Evolutionary conservation across 1,140 invertebrate genomes (phyloP), one percentile per base, ranked within the genome.

Genomic region (Pomacea maculata): DNA sequence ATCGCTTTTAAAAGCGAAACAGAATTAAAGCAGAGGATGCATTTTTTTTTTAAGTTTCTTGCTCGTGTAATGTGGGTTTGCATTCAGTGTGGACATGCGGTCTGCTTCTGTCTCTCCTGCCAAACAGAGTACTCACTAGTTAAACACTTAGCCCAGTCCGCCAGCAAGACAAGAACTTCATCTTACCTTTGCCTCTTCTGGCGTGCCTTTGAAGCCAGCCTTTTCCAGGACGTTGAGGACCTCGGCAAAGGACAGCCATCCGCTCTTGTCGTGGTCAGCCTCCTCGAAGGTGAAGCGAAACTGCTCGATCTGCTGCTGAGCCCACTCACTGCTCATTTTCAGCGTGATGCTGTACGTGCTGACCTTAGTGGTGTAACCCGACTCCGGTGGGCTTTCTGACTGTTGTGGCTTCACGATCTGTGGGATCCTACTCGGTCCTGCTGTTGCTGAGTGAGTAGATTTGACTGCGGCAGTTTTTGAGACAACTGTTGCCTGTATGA

Each of bases 191-290:
- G 86, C 83, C 25, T 88, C 84, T 0, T 85, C 85, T 19, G 85
- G 79, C 21, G 71, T 84, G 15, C 88, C 88, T 55, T 85, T 87
- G 80, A 87, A 89, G 17, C 88, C 88, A 0, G 83, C 75, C 9
- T 86, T 84, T 19, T 72, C 71, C 19, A 89, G 75, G 52, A 88
- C 83, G 15, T 82, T 57, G 2, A 76, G 64, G 4, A 89, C 85
- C 80, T 89, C 88, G 10, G 67, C 61, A 67, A 87, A 84, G 2
- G 85, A 83, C 67, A 89, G 81, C 12, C 77, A 80, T n/a, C 88
- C 88, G 76, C 83, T 89, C 75, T 86, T 87, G 72, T 89, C 88
- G n/a, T 80, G 85, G 79, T 89, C 88, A 4, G 86, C 87, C 15
- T 86, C 85, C 17, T 85, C 83, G 75, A 89, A 89, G 67, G 86